phyloP scores from a whole-genome alignment of 2,113 vertebrate species.

The Psilopogon haemacephalus region DNA sequence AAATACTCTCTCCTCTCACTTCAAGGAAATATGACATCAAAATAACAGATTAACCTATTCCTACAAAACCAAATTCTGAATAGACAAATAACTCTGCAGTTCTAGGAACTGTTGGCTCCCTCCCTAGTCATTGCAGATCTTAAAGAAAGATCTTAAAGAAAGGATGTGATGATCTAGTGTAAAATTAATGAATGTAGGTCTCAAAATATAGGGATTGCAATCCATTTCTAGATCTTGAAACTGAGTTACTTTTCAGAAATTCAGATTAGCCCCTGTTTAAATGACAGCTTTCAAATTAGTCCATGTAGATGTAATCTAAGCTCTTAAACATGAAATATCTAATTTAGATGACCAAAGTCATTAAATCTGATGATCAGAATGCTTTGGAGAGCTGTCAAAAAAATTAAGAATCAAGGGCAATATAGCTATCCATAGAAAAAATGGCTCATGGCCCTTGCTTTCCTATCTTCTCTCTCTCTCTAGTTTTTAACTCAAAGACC shows the following conservation, averaged over 20 bases:
- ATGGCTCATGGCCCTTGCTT: not conserved
- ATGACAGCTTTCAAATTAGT: not conserved
- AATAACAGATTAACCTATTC: not conserved
- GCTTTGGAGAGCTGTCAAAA: not conserved
- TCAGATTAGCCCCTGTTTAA: not conserved
- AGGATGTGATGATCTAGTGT: not conserved
- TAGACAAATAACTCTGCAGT: not conserved
- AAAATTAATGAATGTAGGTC: not conserved
- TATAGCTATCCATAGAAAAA: not conserved
- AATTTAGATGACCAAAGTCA: not conserved
- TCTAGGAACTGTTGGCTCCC: not conserved
- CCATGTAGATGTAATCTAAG: not conserved
- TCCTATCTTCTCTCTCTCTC: not conserved
- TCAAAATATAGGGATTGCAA: not conserved
- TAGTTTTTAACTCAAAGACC: not conserved
- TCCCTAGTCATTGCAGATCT: not conserved
- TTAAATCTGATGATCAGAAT: not conserved
- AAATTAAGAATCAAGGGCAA: not conserved
- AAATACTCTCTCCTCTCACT: not conserved
- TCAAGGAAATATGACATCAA: rapidly evolving
- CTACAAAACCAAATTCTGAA: not conserved
- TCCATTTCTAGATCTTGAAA: not conserved
- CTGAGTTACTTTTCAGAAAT: not conserved
- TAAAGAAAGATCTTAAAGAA: not conserved
- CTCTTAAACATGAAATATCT: not conserved